phyloP scores from a whole-genome alignment of 2,113 vertebrate species.

The Pagrus major region DNA sequence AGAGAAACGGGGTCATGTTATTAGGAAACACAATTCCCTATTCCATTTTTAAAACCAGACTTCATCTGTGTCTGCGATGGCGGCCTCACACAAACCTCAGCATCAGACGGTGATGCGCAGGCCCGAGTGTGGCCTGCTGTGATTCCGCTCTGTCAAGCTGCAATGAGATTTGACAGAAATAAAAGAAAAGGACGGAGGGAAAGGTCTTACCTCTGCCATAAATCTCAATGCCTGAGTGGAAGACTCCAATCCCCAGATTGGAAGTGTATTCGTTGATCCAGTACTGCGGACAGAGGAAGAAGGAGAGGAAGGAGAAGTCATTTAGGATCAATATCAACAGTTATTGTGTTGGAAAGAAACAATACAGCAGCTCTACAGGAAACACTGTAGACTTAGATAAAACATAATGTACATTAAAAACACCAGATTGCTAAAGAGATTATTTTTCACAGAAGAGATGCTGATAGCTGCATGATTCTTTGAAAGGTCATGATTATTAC shows the following conservation, averaged over 20 bases:
- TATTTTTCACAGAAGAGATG: too few relatives aligned
- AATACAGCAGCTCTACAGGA: constrained; percentile 10
- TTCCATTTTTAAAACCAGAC: constrained; percentile 41
- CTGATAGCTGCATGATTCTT: not conserved
- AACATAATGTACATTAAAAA: not conserved
- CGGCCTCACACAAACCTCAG: not conserved
- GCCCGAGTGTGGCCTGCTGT: not conserved
- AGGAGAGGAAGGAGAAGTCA: not conserved
- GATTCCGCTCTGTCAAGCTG: not conserved
- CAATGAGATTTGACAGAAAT: constrained; percentile 18
- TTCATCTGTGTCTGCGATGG: constrained; percentile 19
- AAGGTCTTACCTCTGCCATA: constrained; percentile 90
- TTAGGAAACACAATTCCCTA: constrained; percentile 38
- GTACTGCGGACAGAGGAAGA: constrained; percentile 85
- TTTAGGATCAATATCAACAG: constrained; percentile 18
- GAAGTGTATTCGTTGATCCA: constrained; percentile 98
- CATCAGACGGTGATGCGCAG: not conserved
- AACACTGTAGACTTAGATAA: not conserved
- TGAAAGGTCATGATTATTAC: not conserved
- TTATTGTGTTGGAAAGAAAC: constrained; percentile 8
- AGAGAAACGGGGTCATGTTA: constrained; percentile 65
- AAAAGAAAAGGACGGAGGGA: not conserved
- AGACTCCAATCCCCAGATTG: constrained; percentile 95
- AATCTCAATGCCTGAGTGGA: constrained; percentile 96
- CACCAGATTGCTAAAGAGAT: too few relatives aligned